Evolutionary conservation across 2,888 invertebrate genomes (phyloP).

Genomic region (Osmoderma eremita): DNA sequence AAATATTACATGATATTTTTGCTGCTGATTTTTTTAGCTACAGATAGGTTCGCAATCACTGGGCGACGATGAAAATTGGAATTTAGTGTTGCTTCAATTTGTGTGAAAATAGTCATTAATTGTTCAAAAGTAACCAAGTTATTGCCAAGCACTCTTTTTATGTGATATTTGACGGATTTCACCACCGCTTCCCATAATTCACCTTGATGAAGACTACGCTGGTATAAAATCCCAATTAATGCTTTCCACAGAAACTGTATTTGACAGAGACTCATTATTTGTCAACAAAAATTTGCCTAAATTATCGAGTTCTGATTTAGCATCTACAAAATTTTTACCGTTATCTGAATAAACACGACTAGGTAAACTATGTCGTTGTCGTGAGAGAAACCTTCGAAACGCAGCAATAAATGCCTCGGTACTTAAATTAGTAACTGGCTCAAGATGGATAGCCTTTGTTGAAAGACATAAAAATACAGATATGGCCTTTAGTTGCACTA

Average conservation of each 20-base stretch:
- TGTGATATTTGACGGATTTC: no score
- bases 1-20: no score
- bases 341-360: background rate
- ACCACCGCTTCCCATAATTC: no score
- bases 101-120: no score
- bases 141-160: no score
- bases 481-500: background rate
- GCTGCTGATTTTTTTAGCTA: no score
- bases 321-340: background rate
- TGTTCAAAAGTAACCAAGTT: no score
- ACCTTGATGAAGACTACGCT: conserved; percentile 1
- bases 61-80: no score
- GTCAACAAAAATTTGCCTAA: background rate
- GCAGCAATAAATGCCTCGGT: conserved; percentile 20
- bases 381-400: conserved; percentile 28
- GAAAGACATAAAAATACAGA: conserved; percentile 26
- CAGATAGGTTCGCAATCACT: no score
- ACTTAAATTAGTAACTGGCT: conserved; percentile 22
- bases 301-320: background rate
- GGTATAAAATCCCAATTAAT: conserved; percentile 7
- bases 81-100: background rate
- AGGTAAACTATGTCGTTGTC: conserved; percentile 20
- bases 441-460: conserved; percentile 37
- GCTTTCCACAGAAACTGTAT: background rate
- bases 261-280: background rate